Percentiles rank a stretch among this genome's conserved stretches.
These are phyloP conservation scores for Petrolisthes cinctipes DNA, from an alignment of 2,888 invertebrate species.

Conservation along the genomic window DNA sequence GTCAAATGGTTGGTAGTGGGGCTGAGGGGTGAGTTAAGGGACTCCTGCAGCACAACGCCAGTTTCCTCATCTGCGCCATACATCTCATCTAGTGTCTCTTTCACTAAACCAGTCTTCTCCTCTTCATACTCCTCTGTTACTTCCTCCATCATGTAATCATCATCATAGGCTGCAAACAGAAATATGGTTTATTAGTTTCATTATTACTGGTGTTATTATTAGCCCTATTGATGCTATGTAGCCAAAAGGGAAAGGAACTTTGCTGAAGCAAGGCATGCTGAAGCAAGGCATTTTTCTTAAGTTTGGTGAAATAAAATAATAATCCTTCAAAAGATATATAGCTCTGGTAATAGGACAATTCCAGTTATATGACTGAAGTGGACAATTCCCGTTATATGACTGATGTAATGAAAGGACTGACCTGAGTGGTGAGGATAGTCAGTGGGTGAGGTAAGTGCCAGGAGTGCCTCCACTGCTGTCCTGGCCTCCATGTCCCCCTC, in stretches of 20 bases:
- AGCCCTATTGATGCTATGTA: too few relatives aligned
- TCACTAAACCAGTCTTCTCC: neutral
- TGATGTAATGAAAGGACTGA: neutral
- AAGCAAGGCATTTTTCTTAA: neutral
- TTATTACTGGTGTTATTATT: too few relatives aligned
- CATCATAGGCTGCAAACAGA: slow-evolving; percentile 40
- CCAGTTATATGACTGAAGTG: neutral
- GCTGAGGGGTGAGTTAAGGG: neutral
- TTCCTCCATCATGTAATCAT: slow-evolving; percentile 42
- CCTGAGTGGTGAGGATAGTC: slow-evolving; percentile 49
- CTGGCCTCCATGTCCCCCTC: slow-evolving; percentile 52
- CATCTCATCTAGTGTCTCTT: neutral
- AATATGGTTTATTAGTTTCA: too few relatives aligned
- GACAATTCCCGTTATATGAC: neutral
- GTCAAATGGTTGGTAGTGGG: too few relatives aligned
- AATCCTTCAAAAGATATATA: neutral
- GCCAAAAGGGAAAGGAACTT: neutral
- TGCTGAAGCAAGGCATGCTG: neutral
- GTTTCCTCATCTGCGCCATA: neutral
- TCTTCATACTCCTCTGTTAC: slow-evolving; percentile 12
- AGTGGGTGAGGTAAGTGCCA: slow-evolving; percentile 52
- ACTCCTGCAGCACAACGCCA: neutral
- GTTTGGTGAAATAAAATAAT: neutral
- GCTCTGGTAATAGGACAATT: neutral
- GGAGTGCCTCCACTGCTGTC: slow-evolving; percentile 51